phyloP scores from a whole-genome alignment of 1,140 invertebrate species.

The Lepidotrigona ventralis region DNA sequence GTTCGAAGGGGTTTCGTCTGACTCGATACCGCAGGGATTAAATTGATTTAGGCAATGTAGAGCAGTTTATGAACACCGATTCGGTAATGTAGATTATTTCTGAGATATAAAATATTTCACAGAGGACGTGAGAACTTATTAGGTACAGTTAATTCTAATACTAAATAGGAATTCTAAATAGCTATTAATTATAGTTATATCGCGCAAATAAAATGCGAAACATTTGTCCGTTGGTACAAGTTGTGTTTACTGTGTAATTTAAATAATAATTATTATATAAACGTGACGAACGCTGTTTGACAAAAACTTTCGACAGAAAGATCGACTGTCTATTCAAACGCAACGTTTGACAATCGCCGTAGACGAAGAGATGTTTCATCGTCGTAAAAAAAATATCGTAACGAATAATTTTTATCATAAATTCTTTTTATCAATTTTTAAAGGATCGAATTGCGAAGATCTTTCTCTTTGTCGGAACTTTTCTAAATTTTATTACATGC shows the following conservation, averaged over 20 bases:
- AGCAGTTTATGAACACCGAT: not conserved
- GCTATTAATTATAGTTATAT: not conserved
- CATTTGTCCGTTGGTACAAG: too few relatives aligned
- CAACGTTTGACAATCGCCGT: too few relatives aligned
- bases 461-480: too few relatives aligned
- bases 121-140: not conserved
- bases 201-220: not conserved
- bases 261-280: too few relatives aligned
- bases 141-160: not conserved
- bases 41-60: not conserved
- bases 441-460: too few relatives aligned
- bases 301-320: too few relatives aligned
- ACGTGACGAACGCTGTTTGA: too few relatives aligned
- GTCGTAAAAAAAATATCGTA: too few relatives aligned
- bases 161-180: not conserved
- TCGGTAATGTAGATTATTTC: not conserved
- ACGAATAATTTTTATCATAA: not conserved
- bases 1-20: not conserved
- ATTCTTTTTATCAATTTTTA: not conserved
- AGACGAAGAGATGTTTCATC: too few relatives aligned
- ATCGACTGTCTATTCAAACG: too few relatives aligned
- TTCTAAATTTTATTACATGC: not conserved
- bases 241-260: too few relatives aligned
- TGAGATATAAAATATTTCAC: not conserved
- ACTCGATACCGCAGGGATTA: not conserved